Evolutionary conservation across 2,113 vertebrate genomes (phyloP).

Genomic region (Arizona elegans): DNA sequence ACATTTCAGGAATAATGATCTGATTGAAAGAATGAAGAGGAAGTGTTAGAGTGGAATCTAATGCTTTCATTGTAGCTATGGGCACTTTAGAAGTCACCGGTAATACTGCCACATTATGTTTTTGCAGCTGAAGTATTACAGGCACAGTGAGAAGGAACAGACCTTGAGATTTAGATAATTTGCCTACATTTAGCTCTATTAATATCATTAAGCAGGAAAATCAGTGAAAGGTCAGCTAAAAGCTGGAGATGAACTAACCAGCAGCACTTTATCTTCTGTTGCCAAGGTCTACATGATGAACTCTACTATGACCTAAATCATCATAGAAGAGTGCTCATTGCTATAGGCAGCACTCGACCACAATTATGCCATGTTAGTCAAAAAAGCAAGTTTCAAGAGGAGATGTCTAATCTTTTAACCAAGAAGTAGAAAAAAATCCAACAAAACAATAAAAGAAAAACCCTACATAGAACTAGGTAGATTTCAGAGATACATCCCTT

Average conservation of each 20-base stretch:
- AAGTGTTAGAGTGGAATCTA: slow-evolving; percentile 13
- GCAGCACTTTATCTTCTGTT: slow-evolving; percentile 59
- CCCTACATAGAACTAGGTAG: slow-evolving; percentile 19
- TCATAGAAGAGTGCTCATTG: slow-evolving; percentile 55
- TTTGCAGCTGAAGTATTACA: slow-evolving; percentile 47
- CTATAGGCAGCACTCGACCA: slow-evolving; percentile 59
- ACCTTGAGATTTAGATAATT: slow-evolving; percentile 49
- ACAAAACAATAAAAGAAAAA: slow-evolving; percentile 48
- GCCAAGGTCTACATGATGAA: slow-evolving; percentile 72
- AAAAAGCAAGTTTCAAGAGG: slow-evolving; percentile 66
- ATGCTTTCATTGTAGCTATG: slow-evolving; percentile 30
- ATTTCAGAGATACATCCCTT: slow-evolving; percentile 20
- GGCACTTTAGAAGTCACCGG: slow-evolving; percentile 25
- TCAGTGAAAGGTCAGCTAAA: slow-evolving; percentile 56
- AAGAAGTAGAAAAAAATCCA: slow-evolving; percentile 58
- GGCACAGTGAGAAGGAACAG: slow-evolving; percentile 36
- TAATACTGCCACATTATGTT: slow-evolving; percentile 21
- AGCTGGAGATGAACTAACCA: slow-evolving; percentile 64
- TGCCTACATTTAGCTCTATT: slow-evolving; percentile 65
- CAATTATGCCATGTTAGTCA: slow-evolving; percentile 73
- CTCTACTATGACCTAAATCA: slow-evolving; percentile 75
- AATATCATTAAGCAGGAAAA: slow-evolving; percentile 64
- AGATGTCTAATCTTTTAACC: slow-evolving; percentile 73
- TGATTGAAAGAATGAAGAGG: slow-evolving; percentile 29
- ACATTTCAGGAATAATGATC: slow-evolving; percentile 38